phyloP scores from a whole-genome alignment of 2,888 invertebrate species.

The Metopia argyrocephala region DNA sequence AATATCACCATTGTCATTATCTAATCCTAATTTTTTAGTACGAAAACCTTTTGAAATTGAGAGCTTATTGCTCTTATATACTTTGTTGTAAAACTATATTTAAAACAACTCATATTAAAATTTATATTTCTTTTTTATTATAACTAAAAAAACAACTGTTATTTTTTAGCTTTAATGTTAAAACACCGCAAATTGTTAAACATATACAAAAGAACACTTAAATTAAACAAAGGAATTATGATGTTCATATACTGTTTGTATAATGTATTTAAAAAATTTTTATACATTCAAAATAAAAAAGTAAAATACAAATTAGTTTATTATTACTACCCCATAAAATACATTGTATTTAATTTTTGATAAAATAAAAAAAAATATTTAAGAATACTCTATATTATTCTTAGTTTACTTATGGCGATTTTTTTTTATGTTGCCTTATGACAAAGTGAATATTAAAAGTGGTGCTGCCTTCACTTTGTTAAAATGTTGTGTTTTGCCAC shows the following conservation, averaged over 20 bases:
- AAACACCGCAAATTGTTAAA: slow-evolving; percentile 51
- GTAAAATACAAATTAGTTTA: slow-evolving; percentile 32
- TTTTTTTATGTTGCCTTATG: too few species aligned
- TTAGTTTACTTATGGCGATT: too few species aligned
- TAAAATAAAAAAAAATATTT: slow-evolving; percentile 46
- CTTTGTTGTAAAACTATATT: slow-evolving; percentile 24
- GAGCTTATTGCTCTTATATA: slow-evolving; percentile 53
- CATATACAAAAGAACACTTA: slow-evolving; percentile 39
- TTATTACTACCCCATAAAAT: slow-evolving; percentile 22
- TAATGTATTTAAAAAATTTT: slow-evolving; percentile 49
- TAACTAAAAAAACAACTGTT: slow-evolving; percentile 40
- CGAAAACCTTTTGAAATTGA: slow-evolving; percentile 17
- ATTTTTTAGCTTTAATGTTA: slow-evolving; percentile 54
- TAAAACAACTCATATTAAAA: slow-evolving; percentile 32
- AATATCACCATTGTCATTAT: slow-evolving; percentile 33
- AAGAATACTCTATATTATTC: too few species aligned
- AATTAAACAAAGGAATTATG: slow-evolving; percentile 18
- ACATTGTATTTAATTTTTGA: slow-evolving; percentile 51
- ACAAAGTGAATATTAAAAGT: too few species aligned
- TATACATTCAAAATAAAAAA: slow-evolving; percentile 52
- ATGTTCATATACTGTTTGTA: slow-evolving; percentile 37
- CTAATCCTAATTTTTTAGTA: slow-evolving; percentile 7
- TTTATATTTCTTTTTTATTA: slow-evolving; percentile 36
- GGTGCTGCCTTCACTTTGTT: too few species aligned
- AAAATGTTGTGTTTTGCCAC: too few species aligned